Percentiles rank a stretch among this genome's conserved stretches.
These are phyloP conservation scores for Romanogobio albipinnatus DNA, from an alignment of 2,113 vertebrate species.

Conservation along the genomic window DNA sequence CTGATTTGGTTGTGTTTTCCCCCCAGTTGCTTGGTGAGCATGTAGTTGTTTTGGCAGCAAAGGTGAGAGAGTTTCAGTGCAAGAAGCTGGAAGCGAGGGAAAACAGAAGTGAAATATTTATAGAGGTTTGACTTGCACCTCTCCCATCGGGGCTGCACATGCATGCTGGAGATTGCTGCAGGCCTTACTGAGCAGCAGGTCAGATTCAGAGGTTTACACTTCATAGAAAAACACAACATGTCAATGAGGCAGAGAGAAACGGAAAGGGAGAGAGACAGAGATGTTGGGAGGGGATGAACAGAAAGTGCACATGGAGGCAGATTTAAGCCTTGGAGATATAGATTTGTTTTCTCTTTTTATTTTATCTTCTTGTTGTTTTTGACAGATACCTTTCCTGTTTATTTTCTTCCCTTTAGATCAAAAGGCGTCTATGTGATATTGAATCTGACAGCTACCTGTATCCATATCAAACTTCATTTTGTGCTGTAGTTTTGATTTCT, in stretches of 20 bases:
- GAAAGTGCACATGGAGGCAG: conserved; percentile 62
- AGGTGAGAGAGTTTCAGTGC: conserved; percentile 53
- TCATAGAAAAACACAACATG: conserved; percentile 77
- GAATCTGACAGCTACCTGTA: conserved; percentile 75
- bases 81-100: conserved; percentile 58
- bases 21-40: conserved; percentile 39
- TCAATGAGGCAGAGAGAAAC: conserved; percentile 67
- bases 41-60: conserved; percentile 53
- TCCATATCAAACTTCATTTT: conserved; percentile 73
- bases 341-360: conserved; percentile 59
- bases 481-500: conserved; percentile 73
- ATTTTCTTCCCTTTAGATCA: conserved; percentile 70
- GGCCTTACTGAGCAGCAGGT: conserved; percentile 73
- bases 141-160: conserved; percentile 75
- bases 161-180: conserved; percentile 74
- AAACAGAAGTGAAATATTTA: conserved; percentile 81
- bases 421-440: conserved; percentile 72
- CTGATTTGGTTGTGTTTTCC: conserved; percentile 3
- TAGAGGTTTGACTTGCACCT: conserved; percentile 74
- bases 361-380: conserved; percentile 64
- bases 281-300: conserved; percentile 38
- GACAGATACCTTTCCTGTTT: conserved; percentile 67
- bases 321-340: conserved; percentile 73
- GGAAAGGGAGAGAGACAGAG: conserved; percentile 31
- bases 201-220: conserved; percentile 74